Percentiles rank a stretch among this genome's conserved stretches.
phyloP scores from a whole-genome alignment of 2,888 invertebrate genomes.

The Gisinianus flammeolus region DNA sequence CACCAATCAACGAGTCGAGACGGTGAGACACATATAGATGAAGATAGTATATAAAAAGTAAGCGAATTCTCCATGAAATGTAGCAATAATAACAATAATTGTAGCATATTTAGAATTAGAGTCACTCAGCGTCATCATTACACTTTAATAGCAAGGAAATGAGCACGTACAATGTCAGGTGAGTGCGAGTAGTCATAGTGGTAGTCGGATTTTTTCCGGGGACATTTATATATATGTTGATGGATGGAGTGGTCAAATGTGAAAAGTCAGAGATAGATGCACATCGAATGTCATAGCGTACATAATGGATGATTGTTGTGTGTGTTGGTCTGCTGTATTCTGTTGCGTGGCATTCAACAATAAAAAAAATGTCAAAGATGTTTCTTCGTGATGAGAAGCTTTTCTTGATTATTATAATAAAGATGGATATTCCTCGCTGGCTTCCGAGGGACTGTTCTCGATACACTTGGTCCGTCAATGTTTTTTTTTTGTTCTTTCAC shows the following conservation, averaged over 20 bases:
- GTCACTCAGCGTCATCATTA: not conserved
- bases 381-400: not conserved
- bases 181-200: not conserved
- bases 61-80: slow-evolving; percentile 24
- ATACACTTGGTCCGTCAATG: not conserved
- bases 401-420: not conserved
- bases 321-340: not conserved
- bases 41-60: not conserved
- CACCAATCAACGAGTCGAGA: slow-evolving; percentile 25
- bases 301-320: not conserved
- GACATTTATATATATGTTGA: not conserved
- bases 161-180: not conserved
- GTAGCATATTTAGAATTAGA: not conserved
- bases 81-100: not conserved
- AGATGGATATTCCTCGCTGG: not conserved
- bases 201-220: not conserved
- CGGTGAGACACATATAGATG: not conserved
- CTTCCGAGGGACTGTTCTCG: not conserved
- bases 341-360: too few relatives aligned
- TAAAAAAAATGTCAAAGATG: not conserved
- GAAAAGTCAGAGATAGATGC: not conserved
- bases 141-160: not conserved
- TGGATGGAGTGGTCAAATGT: not conserved
- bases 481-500: too few relatives aligned
- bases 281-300: not conserved